A percentile compares a stretch with the other conserved stretches of the same genome.
Conservation (phyloP, 2,888 invertebrate species). For the Neria commutata region DNA sequence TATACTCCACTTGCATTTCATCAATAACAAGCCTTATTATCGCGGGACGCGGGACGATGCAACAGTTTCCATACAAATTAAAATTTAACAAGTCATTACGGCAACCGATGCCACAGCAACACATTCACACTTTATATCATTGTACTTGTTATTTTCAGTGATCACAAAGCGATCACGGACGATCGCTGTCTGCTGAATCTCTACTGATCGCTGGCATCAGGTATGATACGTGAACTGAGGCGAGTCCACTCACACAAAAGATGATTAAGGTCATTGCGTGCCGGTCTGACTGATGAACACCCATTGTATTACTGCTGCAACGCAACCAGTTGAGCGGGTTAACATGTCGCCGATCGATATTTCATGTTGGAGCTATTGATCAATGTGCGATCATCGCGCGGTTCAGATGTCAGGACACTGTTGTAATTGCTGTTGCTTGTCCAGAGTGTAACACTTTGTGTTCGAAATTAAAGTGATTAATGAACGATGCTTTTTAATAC, state of each 20-base stretch:
- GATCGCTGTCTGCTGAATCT: not conserved
- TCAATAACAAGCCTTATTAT: not conserved
- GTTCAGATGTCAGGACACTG: not conserved
- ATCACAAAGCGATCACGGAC: not conserved
- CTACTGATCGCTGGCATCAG: conserved; percentile 9
- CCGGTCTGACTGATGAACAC: conserved; percentile 8
- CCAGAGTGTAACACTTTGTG: not conserved
- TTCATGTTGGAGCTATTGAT: not conserved
- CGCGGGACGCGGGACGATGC: no score
- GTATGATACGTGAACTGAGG: not conserved
- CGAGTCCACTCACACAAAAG: not conserved
- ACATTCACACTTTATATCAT: not conserved
- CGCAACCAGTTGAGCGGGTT: not conserved
- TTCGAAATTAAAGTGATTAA: conserved; percentile 6
- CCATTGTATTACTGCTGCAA: not conserved
- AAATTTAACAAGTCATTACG: conserved; percentile 5
- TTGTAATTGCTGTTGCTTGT: conserved; percentile 7
- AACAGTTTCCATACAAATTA: not conserved
- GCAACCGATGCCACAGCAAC: not conserved
- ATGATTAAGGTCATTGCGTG: not conserved
- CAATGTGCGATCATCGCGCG: not conserved
- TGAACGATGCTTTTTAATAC: no score
- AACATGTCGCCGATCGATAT: no score
- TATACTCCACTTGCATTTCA: not conserved
- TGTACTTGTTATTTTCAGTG: no score